phyloP scores from a whole-genome alignment of 2,113 vertebrate genomes.

The Callithrix jacchus region DNA sequence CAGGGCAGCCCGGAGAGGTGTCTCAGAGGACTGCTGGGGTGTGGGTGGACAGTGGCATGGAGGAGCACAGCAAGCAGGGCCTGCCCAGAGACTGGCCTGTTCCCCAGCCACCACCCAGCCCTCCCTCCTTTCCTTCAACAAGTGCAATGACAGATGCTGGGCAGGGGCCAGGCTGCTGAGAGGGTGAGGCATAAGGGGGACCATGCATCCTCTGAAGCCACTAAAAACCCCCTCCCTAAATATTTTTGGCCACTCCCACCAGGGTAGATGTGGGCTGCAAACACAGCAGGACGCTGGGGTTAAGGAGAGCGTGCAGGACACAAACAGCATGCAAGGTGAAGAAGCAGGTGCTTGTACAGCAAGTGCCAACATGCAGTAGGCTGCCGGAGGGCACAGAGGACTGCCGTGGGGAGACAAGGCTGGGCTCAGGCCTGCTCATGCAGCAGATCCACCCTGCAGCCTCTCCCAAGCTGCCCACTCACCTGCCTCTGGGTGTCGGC shows the following conservation, averaged over 20 bases:
- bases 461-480: slow-evolving; percentile 50
- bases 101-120: accelerated
- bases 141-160: not conserved
- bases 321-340: not conserved
- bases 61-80: not conserved
- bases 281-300: not conserved
- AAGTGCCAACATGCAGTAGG: not conserved
- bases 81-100: not conserved
- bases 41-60: not conserved
- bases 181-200: not conserved
- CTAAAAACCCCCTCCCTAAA: not conserved
- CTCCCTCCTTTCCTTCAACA: not conserved
- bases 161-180: not conserved
- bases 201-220: not conserved
- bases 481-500: slow-evolving; percentile 58
- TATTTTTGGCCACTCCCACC: not conserved
- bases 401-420: accelerated
- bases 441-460: not conserved
- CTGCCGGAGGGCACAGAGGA: not conserved
- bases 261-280: not conserved
- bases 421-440: not conserved
- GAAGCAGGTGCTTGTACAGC: not conserved
- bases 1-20: not conserved
- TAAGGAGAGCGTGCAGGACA: not conserved
- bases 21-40: not conserved